Conservation (phyloP, 2,113 vertebrate genomes). For the Nothoprocta pentlandii region DNA sequence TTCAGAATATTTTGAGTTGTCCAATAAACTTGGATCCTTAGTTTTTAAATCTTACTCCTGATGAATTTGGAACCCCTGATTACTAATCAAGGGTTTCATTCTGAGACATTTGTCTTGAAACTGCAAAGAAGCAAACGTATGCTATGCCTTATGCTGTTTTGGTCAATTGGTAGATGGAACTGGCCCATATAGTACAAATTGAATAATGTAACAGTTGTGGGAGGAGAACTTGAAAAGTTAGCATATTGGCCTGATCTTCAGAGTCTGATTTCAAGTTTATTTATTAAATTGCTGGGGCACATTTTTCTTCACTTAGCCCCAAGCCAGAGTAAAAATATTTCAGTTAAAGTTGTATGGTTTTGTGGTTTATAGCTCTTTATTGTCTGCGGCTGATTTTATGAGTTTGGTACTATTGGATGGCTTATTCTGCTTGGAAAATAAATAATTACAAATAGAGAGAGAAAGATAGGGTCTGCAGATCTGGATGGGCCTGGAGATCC, state of each 20-base stretch:
- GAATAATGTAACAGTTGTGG: not conserved
- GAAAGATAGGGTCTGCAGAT: not conserved
- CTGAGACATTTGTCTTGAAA: not conserved
- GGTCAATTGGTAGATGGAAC: not conserved
- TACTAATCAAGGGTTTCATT: not conserved
- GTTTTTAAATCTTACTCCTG: not conserved
- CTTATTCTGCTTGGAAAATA: not conserved
- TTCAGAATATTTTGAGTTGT: not conserved
- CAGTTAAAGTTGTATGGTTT: accelerated
- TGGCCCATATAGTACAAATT: accelerated
- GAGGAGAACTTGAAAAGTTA: accelerated
- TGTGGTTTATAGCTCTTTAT: not conserved
- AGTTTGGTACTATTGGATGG: not conserved
- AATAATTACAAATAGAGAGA: not conserved
- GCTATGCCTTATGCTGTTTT: not conserved
- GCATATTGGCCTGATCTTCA: not conserved
- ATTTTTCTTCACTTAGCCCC: not conserved
- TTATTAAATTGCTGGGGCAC: accelerated
- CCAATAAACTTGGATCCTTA: accelerated
- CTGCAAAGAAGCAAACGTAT: not conserved
- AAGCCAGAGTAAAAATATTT: not conserved
- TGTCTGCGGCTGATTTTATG: not conserved
- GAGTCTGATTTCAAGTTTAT: not conserved
- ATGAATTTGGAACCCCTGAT: not conserved
- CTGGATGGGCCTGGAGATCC: not conserved